These are phyloP conservation scores for Molanna angustata DNA, from an alignment of 2,888 invertebrate genomes.

Conservation along the genomic window DNA sequence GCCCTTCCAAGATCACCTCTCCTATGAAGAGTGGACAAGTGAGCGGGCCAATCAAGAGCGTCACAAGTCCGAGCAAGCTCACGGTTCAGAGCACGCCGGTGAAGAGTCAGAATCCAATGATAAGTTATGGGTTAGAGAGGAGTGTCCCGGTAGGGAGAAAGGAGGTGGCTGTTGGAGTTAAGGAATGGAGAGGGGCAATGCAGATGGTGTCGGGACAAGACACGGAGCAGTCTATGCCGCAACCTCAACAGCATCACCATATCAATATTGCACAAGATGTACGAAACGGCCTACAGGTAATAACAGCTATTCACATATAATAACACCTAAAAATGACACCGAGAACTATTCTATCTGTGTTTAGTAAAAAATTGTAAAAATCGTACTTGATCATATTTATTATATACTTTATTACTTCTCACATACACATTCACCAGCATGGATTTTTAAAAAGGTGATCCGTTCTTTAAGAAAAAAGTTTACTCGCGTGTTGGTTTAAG, in stretches of 20 bases:
- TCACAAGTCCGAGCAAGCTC: conserved; percentile 55
- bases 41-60: conserved; percentile 39
- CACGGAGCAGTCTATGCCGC: conserved; percentile 33
- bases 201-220: conserved; percentile 19
- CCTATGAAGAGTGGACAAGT: conserved; percentile 30
- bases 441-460: no score
- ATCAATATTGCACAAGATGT: conserved; percentile 63
- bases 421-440: no score
- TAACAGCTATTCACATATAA: no score
- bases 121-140: conserved; percentile 53
- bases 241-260: conserved; percentile 51
- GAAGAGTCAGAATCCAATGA: conserved; percentile 58
- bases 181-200: conserved; percentile 27
- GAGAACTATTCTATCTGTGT: no score
- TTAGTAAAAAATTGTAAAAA: no score
- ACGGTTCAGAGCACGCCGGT: conserved; percentile 63
- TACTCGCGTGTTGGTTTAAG: no score
- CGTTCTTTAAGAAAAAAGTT: no score
- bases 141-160: conserved; percentile 38
- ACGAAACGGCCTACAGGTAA: conserved; percentile 56
- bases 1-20: conserved; percentile 44
- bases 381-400: no score
- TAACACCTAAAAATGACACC: no score
- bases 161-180: conserved; percentile 35
- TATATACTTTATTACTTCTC: no score